Conservation (phyloP, 2,888 invertebrate species). For the Abrostola triplasia region DNA sequence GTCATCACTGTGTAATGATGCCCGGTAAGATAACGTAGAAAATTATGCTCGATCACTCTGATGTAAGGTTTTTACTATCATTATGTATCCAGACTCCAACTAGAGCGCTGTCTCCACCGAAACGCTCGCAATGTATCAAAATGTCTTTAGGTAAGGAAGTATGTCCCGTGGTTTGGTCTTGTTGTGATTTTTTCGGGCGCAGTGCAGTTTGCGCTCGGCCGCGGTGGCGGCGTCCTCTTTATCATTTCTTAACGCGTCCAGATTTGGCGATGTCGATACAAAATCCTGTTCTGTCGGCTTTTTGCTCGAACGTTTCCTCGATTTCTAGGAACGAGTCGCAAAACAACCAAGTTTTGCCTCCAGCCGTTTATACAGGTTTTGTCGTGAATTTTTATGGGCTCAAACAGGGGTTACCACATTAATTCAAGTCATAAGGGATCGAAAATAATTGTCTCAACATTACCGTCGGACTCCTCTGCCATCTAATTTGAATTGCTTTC, state of each 20-base stretch:
- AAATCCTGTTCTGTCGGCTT: slow-evolving; percentile 86
- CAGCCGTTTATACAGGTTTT: slow-evolving; percentile 86
- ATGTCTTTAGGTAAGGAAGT: slow-evolving; percentile 65
- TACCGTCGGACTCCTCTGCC: slow-evolving; percentile 33
- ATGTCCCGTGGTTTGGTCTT: slow-evolving; percentile 57
- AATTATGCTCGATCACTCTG: slow-evolving; percentile 60
- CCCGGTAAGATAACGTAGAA: slow-evolving; percentile 47
- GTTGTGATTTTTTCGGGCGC: slow-evolving; percentile 67
- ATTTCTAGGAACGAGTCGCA: slow-evolving; percentile 84
- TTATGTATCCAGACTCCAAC: slow-evolving; percentile 30
- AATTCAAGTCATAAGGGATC: slow-evolving; percentile 73
- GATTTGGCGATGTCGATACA: slow-evolving; percentile 86
- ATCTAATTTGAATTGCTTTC: slow-evolving; percentile 46
- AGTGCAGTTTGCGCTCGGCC: slow-evolving; percentile 64
- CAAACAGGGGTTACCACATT: slow-evolving; percentile 76
- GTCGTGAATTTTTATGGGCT: slow-evolving; percentile 84
- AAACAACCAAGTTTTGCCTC: slow-evolving; percentile 83
- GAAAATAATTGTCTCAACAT: slow-evolving; percentile 62
- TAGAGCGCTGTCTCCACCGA: slow-evolving; percentile 34
- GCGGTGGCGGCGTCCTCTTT: slow-evolving; percentile 81
- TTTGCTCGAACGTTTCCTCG: slow-evolving; percentile 84
- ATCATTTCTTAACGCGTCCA: slow-evolving; percentile 87
- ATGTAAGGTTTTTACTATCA: slow-evolving; percentile 53
- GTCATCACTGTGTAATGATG: slow-evolving; percentile 61
- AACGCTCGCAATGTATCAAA: slow-evolving; percentile 54